Percentiles rank a stretch among this genome's conserved stretches.
Evolutionary conservation across 2,797 vertebrate species (phyloP).

Genomic region (Bryconaethiops microstoma): DNA sequence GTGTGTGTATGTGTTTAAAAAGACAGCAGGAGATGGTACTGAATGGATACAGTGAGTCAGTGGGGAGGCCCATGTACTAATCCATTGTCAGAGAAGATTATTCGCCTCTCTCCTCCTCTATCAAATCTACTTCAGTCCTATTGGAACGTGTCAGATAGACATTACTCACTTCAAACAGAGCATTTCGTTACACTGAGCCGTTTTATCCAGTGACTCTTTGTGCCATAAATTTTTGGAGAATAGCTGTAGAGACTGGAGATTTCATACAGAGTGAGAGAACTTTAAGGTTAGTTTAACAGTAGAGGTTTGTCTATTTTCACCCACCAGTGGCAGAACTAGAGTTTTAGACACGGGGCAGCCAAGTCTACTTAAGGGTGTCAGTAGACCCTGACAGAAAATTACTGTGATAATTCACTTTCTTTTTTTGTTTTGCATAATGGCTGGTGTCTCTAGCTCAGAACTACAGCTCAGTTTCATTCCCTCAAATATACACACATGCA

Average conservation of each 20-base stretch:
- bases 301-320: neutral
- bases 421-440: no score
- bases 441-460: no score
- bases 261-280: neutral
- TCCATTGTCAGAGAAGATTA: slow-evolving; percentile 60
- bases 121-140: slow-evolving; percentile 28
- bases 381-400: no score
- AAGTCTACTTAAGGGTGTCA: no score
- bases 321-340: no score
- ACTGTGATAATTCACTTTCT: no score
- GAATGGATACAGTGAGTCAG: slow-evolving; percentile 26
- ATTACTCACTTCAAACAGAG: slow-evolving; percentile 27
- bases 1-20: neutral
- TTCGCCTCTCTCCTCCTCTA: slow-evolving; percentile 49
- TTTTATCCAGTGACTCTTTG: neutral
- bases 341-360: no score
- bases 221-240: neutral
- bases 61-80: slow-evolving; percentile 62
- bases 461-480: no score
- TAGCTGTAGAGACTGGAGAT: neutral
- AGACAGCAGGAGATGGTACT: slow-evolving; percentile 7
- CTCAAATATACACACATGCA: no score
- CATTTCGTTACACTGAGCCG: neutral
- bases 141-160: slow-evolving; percentile 21
- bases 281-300: slow-evolving; percentile 7